A percentile compares a stretch with the other conserved stretches of the same genome.
Conservation (phyloP, 2,113 vertebrate genomes). For the Sarotherodon lohbergeri region DNA sequence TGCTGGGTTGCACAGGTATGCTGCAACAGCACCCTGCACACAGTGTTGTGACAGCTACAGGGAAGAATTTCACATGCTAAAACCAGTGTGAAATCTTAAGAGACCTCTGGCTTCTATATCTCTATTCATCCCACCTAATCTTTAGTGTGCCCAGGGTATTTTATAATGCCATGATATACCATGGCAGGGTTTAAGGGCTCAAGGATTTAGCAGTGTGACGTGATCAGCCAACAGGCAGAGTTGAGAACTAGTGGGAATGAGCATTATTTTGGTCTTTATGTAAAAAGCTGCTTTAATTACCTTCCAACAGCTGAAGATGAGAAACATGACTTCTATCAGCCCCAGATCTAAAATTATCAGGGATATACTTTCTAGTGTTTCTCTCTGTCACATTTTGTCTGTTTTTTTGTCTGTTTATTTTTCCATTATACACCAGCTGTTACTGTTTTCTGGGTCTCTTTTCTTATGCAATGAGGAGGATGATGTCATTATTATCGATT, state of each 20-base stretch:
- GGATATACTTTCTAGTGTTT: not conserved
- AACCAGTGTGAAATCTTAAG: conserved; percentile 45
- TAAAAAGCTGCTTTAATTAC: conserved; percentile 61
- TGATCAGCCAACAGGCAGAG: conserved; percentile 42
- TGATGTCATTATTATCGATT: conserved; percentile 21
- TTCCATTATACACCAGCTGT: not conserved
- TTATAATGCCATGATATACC: conserved; percentile 62
- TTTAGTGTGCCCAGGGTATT: conserved; percentile 49
- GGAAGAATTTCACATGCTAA: conserved; percentile 37
- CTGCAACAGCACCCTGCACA: not conserved
- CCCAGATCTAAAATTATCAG: conserved; percentile 30
- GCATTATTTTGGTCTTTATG: conserved; percentile 33
- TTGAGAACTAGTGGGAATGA: not conserved
- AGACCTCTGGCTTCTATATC: conserved; percentile 49
- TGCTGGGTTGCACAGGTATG: conserved; percentile 4
- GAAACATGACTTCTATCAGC: conserved; percentile 46
- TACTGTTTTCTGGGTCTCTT: not conserved
- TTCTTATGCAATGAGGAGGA: not conserved
- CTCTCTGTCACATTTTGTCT: not conserved
- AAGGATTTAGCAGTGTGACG: conserved; percentile 39
- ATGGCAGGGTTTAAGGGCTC: conserved; percentile 45
- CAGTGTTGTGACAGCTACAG: not conserved
- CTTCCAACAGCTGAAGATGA: conserved; percentile 30
- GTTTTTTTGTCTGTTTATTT: not conserved
- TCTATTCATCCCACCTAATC: conserved; percentile 57